Base-by-base conservation (phyloP, 2,797 vertebrate species). In the Lacerta viridis region DNA sequence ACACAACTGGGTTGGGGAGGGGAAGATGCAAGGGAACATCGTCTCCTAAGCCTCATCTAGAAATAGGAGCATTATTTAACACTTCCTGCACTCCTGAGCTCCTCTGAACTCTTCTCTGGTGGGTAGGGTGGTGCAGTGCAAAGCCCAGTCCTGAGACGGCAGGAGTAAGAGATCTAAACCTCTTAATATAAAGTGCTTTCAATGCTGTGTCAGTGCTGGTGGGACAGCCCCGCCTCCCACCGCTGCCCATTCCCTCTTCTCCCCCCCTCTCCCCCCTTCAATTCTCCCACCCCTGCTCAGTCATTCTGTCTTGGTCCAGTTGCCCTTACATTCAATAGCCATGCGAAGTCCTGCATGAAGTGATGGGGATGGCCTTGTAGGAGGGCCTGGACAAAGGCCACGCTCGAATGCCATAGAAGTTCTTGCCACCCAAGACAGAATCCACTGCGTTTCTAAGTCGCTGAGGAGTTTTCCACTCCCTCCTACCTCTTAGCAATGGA, bases 131-230 rank as follows among this genome's bases (percentile, higher is more conserved):
- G n/a, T 7, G 66, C 75, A 83, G 89, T 87, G 89, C 89, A 90
- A 90, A 80, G 25, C 74, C 85, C 75, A 29, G 50, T 83, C 74
- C 50, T n/a, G 7, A 72, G 84, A 82, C 85, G 74, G 85, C 68
- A 55, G 85, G 50, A 85, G 71, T 82, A 80, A 89, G 88, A 86
- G 78, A 89, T 59, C 71, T 66, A n/a, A 61, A 76, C 86, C 84
- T 82, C 88, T 88, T 74, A 55, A 29, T 39, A 86, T 89, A 89
- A 89, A 89, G 88, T 89, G 88, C 88, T 85, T 89, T 89, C 83
- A 89, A 89, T 85, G 76, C 71, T 89, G 84, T 81, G 46, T 86
- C 88, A 89, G 88, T 89, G 88, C 88, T 81, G 84, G 79, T 81
- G 83, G 84, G 84, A 71, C 41, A 55, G 50, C 80, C 85, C 25